A percentile compares a stretch with the other conserved stretches of the same genome.
These are phyloP conservation scores for Eristalis tenax DNA, from an alignment of 2,888 invertebrate genomes.

Conservation along the genomic window DNA sequence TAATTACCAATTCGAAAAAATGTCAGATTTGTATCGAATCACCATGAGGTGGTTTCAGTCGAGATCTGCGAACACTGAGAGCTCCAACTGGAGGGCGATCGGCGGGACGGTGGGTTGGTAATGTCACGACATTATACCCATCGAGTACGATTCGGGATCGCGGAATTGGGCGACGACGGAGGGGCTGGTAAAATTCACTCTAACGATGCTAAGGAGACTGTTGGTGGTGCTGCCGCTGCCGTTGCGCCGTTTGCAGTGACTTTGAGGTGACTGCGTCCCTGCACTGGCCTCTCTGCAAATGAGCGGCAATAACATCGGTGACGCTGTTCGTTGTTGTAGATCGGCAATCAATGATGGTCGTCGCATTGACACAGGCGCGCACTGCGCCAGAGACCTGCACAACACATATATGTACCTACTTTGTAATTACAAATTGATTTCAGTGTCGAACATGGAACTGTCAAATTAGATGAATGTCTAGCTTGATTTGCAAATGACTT, in stretches of 20 bases:
- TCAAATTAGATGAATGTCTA: conserved; percentile 72
- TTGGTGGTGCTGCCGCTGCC: conserved; percentile 5
- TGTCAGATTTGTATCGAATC: conserved; percentile 73
- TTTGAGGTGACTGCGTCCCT: conserved; percentile 52
- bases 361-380: conserved; percentile 57
- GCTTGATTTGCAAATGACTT: conserved; percentile 72
- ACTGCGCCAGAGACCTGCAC: conserved; percentile 2
- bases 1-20: conserved; percentile 72
- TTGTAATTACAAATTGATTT: conserved; percentile 73
- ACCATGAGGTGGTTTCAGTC: conserved; percentile 70
- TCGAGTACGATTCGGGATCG: conserved; percentile 54
- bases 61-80: conserved; percentile 52
- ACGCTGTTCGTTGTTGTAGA: conserved; percentile 71
- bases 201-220: conserved; percentile 48
- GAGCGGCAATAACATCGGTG: conserved; percentile 70
- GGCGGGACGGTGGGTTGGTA: conserved; percentile 68
- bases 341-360: conserved; percentile 70
- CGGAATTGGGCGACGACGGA: neutral
- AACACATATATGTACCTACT: conserved; percentile 53
- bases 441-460: conserved; percentile 71
- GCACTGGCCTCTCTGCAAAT: conserved; percentile 61
- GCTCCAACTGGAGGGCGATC: conserved; percentile 44
- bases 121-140: conserved; percentile 71
- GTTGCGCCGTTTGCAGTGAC: conserved; percentile 28
- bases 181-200: conserved; percentile 39